Evolutionary conservation across 2,888 invertebrate genomes (phyloP), one percentile per base, ranked within the genome.

Genomic region (Agapostemon virescens): DNA sequence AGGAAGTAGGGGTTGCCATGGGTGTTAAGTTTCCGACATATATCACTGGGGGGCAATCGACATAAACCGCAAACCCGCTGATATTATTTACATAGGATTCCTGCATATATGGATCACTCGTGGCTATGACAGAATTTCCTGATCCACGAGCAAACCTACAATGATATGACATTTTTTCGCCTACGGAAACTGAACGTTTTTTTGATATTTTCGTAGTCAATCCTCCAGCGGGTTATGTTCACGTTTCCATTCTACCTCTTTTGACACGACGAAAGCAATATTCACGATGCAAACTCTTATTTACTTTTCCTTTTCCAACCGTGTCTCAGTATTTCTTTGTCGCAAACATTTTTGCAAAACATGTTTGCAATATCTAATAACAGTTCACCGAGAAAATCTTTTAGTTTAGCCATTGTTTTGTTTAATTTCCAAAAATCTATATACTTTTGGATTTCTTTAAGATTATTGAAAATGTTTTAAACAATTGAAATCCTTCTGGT

Each of bases 61-160:
- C 63, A 63, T 63, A 63, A 36, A 63, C n/a, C 63, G n/a, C 13
- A 30, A n/a, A n/a, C n/a, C 13, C 63, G 33, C 33, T 33, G 5
- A 36, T 63, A 36, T 63, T 63, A 63, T 63, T 63, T 63, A 63
- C 63, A 63, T 63, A 36, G 63, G 63, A 63, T 63, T n/a, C n/a
- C 13, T n/a, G n/a, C 63, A 63, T 26, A 38, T 9, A 38, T 9
- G 33, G 63, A 36, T 63, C 33, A n/a, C n/a, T 63, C 20, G 63
- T n/a, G 13, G n/a, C 33, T 63, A n/a, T 15, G 36, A 36, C 11
- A 20, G 63, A 36, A 63, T 63, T 63, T 63, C 36, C 63, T 11
- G 33, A n/a, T 36, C 63, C 63, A n/a, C 13, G 36, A 36, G 63
- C 63, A 36, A 63, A 63, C 38, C 36, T 36, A 20, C 9, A n/a